phyloP scores from a whole-genome alignment of 2,113 vertebrate species.

The Rhadina sibilatrix region DNA sequence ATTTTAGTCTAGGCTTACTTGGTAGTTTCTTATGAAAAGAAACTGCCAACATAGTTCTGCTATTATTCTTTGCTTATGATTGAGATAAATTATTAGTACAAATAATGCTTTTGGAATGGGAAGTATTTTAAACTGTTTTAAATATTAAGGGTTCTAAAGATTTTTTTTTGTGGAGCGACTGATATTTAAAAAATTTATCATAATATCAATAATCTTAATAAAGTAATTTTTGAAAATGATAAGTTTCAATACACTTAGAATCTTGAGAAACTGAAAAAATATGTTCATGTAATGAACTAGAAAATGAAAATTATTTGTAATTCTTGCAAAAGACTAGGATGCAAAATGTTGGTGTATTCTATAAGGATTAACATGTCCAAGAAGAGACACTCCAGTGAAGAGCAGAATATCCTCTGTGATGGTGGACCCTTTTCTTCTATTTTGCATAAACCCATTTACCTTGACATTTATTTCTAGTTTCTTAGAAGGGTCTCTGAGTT shows the following conservation, averaged over 20 bases:
- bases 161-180: background rate
- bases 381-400: background rate
- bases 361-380: background rate
- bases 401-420: background rate
- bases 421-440: background rate
- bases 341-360: background rate
- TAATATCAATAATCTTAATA: background rate
- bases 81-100: background rate
- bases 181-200: background rate
- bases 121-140: background rate
- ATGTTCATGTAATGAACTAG: background rate
- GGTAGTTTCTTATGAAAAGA: background rate
- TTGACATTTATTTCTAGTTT: background rate
- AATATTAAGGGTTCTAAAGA: background rate
- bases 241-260: background rate
- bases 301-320: background rate
- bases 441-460: background rate
- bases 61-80: background rate
- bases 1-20: background rate
- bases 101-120: background rate
- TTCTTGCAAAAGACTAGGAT: background rate
- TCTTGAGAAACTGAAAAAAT: background rate
- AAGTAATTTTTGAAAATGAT: background rate
- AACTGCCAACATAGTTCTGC: background rate
- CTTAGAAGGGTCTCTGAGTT: background rate